A percentile compares a stretch with the other conserved stretches of the same genome.
Conservation (phyloP, 2,797 vertebrate genomes). For the Acropternis orthonyx region DNA sequence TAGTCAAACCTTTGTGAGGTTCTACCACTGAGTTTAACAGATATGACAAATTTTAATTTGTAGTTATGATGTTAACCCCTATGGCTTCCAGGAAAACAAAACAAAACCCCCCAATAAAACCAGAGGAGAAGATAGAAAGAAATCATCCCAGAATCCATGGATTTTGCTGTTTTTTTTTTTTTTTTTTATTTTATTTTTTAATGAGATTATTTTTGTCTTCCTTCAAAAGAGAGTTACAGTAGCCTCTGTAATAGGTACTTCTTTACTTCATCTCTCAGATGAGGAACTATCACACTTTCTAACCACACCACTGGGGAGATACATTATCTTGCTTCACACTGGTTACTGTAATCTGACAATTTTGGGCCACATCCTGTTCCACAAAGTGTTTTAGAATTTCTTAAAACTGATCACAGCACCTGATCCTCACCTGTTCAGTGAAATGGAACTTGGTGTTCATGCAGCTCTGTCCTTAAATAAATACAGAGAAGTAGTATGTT, state of each 20-base stretch:
- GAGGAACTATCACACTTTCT: slow-evolving; percentile 36
- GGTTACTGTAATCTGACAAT: neutral
- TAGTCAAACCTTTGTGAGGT: neutral
- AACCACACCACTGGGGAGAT: neutral
- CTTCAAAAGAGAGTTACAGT: neutral
- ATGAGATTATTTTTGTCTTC: neutral
- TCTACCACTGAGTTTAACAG: neutral
- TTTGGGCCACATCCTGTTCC: slow-evolving; percentile 52
- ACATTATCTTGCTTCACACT: neutral
- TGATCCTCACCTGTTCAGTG: neutral
- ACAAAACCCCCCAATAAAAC: neutral
- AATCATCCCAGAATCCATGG: neutral
- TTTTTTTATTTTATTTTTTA: neutral
- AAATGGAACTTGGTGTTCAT: neutral
- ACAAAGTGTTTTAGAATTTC: neutral
- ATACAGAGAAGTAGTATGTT: neutral
- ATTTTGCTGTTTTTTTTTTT: neutral
- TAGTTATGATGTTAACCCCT: neutral
- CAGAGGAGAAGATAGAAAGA: neutral
- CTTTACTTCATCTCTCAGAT: neutral
- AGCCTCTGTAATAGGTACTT: neutral
- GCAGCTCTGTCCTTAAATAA: neutral
- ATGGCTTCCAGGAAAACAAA: neutral
- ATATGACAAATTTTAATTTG: neutral
- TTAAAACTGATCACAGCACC: neutral